Percentiles rank a stretch among this genome's conserved stretches.
These are phyloP conservation scores for Diarsia brunnea DNA, from an alignment of 2,888 invertebrate species.

Conservation along the genomic window DNA sequence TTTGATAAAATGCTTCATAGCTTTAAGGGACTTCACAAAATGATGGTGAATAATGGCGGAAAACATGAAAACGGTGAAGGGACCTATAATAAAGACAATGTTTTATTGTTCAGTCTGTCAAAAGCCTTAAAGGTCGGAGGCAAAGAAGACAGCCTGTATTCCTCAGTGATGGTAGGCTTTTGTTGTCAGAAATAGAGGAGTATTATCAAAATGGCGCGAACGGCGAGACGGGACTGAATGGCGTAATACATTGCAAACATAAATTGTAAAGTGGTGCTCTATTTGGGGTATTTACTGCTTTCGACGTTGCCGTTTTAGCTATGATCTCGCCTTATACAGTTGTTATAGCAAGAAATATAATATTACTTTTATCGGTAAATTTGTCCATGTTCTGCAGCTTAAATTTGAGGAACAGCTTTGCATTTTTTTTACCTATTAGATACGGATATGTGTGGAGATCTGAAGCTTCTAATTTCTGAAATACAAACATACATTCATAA, in stretches of 20 bases:
- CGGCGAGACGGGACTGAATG: conserved; percentile 53
- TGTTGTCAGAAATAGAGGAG: conserved; percentile 65
- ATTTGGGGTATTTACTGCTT: conserved; percentile 30
- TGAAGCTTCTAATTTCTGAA: conserved; percentile 16
- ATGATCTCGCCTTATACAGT: neutral
- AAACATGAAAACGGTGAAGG: conserved; percentile 40
- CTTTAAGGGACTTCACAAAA: conserved; percentile 18
- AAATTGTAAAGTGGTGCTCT: conserved; percentile 58
- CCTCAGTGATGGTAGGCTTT: conserved; percentile 60
- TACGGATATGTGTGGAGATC: neutral
- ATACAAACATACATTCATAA: conserved; percentile 46
- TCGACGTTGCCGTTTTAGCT: conserved; percentile 8
- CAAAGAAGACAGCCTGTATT: conserved; percentile 53
- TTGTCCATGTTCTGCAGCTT: conserved; percentile 2
- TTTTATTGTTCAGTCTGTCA: conserved; percentile 66
- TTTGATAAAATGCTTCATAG: conserved; percentile 17
- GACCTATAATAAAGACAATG: conserved; percentile 53
- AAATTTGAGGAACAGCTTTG: neutral
- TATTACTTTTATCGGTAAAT: neutral
- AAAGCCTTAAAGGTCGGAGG: conserved; percentile 62
- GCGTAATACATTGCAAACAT: conserved; percentile 60
- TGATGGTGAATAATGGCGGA: conserved; percentile 51
- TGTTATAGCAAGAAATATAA: neutral
- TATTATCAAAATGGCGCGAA: conserved; percentile 68
- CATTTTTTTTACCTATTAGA: neutral